These are phyloP conservation scores for Taenioides sp. DNA, from an alignment of 2,797 vertebrate genomes.

Conservation along the genomic window DNA sequence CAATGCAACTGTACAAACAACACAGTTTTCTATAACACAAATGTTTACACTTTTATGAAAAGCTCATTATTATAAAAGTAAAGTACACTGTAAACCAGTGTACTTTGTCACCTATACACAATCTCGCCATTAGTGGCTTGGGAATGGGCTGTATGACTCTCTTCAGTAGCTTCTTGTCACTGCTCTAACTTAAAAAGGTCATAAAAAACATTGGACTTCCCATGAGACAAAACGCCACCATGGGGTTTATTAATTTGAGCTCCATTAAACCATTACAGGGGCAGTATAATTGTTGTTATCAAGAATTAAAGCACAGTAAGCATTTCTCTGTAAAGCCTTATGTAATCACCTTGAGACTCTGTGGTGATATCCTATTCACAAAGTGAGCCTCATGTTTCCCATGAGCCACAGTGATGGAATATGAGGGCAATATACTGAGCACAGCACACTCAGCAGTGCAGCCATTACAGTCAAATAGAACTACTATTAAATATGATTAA, in stretches of 20 bases:
- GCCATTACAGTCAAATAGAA: constrained; percentile 4
- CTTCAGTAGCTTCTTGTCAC: constrained; percentile 3
- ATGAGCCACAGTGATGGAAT: constrained; percentile 53
- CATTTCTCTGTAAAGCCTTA: constrained; percentile 42
- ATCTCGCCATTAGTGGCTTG: not conserved
- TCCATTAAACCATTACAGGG: constrained; percentile 28
- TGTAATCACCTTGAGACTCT: constrained; percentile 49
- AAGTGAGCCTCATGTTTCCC: constrained; percentile 41
- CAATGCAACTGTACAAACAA: too few species aligned
- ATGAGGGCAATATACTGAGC: constrained; percentile 47
- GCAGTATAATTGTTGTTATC: constrained; percentile 29
- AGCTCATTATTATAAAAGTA: too few species aligned
- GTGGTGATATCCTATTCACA: constrained; percentile 43
- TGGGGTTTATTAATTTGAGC: constrained; percentile 36
- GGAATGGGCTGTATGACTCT: not conserved
- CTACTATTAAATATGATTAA: constrained; percentile 14
- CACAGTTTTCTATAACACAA: too few species aligned
- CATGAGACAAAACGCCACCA: constrained; percentile 18
- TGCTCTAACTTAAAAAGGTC: not conserved
- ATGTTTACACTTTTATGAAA: too few species aligned
- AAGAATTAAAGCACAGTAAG: constrained; percentile 30
- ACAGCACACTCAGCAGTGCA: constrained; percentile 25
- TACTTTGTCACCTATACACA: too few species aligned
- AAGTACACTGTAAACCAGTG: too few species aligned
- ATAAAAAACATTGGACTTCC: constrained; percentile 4